These are phyloP conservation scores for Saguinus oedipus DNA, from an alignment of 2,797 vertebrate species.

Conservation along the genomic window DNA sequence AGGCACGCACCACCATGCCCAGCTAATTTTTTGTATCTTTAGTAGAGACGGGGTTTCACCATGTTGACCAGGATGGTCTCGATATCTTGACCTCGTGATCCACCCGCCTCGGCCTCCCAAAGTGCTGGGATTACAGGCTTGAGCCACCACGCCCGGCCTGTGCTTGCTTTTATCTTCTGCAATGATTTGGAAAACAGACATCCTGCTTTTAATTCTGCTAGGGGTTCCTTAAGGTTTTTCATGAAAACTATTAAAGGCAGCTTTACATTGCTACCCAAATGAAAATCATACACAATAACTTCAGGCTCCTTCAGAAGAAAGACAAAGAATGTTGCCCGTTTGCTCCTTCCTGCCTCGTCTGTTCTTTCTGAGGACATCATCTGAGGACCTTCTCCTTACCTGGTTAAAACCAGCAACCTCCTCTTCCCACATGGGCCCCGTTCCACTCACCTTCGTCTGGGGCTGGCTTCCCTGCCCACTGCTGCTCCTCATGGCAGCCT, in stretches of 20 bases:
- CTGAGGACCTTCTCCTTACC: not conserved
- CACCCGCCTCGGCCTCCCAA: no score
- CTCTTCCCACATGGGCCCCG: not conserved
- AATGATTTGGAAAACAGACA: constrained; percentile 40
- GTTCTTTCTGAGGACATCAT: no score
- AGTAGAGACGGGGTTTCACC: no score
- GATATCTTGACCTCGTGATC: no score
- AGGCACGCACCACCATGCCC: no score
- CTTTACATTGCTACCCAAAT: constrained; percentile 22
- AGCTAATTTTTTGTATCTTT: no score
- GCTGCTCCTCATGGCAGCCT: not conserved
- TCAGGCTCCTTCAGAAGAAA: not conserved
- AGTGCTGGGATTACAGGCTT: no score
- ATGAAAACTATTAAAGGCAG: constrained; percentile 45
- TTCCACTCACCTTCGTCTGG: not conserved
- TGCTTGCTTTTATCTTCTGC: constrained; percentile 37
- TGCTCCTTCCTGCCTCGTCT: not conserved
- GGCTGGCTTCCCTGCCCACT: no score
- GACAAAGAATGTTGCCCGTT: not conserved
- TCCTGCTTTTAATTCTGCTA: constrained; percentile 30
- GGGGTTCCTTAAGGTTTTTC: not conserved
- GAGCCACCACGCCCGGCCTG: no score
- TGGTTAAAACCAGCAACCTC: not conserved
- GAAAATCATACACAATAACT: constrained; percentile 30
- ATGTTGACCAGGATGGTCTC: no score